Evolutionary conservation across 2,797 vertebrate genomes (phyloP), one percentile per base, ranked within the genome.

Genomic region (Enteromius radiatus): DNA sequence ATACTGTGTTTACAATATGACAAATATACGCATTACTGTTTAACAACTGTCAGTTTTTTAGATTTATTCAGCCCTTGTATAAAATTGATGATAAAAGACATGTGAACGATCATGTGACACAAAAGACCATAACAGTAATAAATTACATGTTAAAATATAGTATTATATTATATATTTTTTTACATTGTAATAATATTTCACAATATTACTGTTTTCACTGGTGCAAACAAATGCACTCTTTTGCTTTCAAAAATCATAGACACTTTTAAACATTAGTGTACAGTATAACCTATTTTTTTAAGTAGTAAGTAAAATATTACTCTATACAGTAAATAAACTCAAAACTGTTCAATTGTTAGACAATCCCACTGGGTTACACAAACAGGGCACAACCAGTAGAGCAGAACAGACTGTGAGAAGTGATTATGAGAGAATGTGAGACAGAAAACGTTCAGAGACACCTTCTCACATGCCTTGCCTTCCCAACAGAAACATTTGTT

Each of bases 341-440:
- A 4, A 70, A 70, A 71, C 7, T 45, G 68, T 70, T 69, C 1
- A 67, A 41, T 5, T 69, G 11, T 1, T 10, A 36, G 19, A 45
- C 23, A 43, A 8, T 2, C 5, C 5, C n/a, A 68, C 36, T 0
- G 10, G 41, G 36, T 14, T 15, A 59, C 19, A 38, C 36, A 10
- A 59, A 63, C 21, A 70, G 31, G 14, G 23, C 31, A 80, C 75
- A 54, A 56, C 26, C 33, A 76, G 73, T 69, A 23, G 14, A 69
- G 63, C 64, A 76, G 36, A 56, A 31, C 49, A 68, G 74, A 61
- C 59, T 5, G n/a, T 68, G 38, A 70, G 59, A 77, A 83, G 45
- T 43, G 36, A 63, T 38, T 28, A 33, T 63, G n/a, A 23, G 14
- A 70, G 63, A 36, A 36, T 21, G 31, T 21, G 31, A 65, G 56